Percentiles rank a stretch among this genome's conserved stretches.
These are phyloP conservation scores for Hylaeus volcanicus DNA, from an alignment of 1,140 invertebrate species.

Conservation along the genomic window DNA sequence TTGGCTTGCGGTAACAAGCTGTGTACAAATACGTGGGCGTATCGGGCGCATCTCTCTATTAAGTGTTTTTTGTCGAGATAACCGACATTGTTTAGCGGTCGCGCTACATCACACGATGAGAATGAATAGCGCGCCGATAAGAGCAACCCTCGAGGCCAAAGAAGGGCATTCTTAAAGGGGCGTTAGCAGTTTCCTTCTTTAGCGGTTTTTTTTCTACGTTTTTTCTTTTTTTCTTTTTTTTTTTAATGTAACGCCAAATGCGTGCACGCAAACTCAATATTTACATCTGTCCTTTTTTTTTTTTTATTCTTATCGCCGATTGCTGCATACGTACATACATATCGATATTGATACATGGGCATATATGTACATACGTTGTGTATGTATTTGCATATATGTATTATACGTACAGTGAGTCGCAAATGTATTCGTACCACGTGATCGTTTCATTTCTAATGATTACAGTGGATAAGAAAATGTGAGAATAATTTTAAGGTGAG, in stretches of 20 bases:
- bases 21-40: conserved; percentile 13
- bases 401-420: background rate
- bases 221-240: background rate
- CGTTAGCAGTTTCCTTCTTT: conserved; percentile 20
- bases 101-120: conserved; percentile 15
- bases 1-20: background rate
- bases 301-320: conserved; percentile 64
- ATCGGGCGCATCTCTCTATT: conserved; percentile 34
- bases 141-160: conserved; percentile 29
- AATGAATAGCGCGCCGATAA: conserved; percentile 37
- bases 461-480: background rate
- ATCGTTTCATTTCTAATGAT: background rate
- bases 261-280: conserved; percentile 46
- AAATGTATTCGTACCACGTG: background rate
- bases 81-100: conserved; percentile 35
- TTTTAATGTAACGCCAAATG: conserved; percentile 7
- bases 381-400: conserved; percentile 37
- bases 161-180: conserved; percentile 1
- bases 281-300: conserved; percentile 28
- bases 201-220: too few species aligned
- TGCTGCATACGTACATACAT: conserved; percentile 51
- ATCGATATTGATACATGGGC: conserved; percentile 13
- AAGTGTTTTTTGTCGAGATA: conserved; percentile 27
- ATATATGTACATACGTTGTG: conserved; percentile 36
- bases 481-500: too few species aligned